Percentiles rank a stretch among this genome's conserved stretches.
Conservation (phyloP, 2,113 vertebrate genomes). For the Procavia capensis region DNA sequence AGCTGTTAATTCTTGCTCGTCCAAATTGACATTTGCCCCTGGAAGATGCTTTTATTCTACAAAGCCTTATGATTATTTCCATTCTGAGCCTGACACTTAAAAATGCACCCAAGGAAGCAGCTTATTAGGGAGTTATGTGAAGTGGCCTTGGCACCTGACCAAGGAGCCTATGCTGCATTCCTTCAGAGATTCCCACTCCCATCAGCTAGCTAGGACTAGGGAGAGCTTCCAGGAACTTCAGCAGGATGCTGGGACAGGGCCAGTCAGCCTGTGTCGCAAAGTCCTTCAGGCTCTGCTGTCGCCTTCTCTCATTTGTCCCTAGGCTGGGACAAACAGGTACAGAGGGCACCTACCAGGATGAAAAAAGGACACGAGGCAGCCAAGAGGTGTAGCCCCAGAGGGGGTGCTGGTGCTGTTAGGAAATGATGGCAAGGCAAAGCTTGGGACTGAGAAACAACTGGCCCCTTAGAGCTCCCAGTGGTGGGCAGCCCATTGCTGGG, state of each 20-base stretch:
- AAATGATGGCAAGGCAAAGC: not conserved
- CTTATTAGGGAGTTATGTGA: constrained; percentile 69
- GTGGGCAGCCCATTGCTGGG: not conserved
- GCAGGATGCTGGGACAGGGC: constrained; percentile 52
- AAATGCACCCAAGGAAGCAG: constrained; percentile 71
- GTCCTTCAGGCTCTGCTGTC: not conserved
- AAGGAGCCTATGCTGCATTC: constrained; percentile 64
- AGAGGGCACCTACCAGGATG: not conserved
- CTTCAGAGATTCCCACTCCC: constrained; percentile 72
- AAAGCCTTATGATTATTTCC: constrained; percentile 46
- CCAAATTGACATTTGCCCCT: constrained; percentile 57
- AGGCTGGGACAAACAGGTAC: not conserved
- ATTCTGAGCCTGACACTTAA: constrained; percentile 74
- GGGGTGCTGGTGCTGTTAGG: not conserved
- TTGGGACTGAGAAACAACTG: not conserved
- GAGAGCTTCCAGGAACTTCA: constrained; percentile 72
- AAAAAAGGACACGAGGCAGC: constrained; percentile 10
- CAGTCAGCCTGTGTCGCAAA: constrained; percentile 23
- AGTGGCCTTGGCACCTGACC: constrained; percentile 73
- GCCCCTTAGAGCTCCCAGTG: not conserved
- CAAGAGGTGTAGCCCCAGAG: constrained; percentile 9
- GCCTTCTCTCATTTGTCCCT: constrained; percentile 7
- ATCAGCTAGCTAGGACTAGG: constrained; percentile 41
- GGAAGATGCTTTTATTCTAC: constrained; percentile 51
- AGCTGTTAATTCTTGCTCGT: constrained; percentile 34